Evolutionary conservation across 1,140 invertebrate species (phyloP).

Genomic region (Laodelphax striatellus): DNA sequence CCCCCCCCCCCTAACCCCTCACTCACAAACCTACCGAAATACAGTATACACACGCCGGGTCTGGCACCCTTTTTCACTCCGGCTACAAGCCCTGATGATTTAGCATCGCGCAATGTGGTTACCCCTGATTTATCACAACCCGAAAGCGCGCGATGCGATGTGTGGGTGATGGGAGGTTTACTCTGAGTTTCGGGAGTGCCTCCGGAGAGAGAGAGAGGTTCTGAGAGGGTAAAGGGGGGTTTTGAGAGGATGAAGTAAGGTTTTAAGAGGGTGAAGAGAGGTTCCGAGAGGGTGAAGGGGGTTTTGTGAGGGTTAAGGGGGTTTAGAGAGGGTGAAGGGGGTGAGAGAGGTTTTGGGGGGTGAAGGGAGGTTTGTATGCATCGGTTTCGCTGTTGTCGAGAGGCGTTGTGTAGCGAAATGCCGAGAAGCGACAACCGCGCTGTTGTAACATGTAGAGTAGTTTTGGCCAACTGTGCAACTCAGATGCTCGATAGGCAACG

Average conservation of each 20-base stretch:
- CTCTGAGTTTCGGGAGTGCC: not conserved
- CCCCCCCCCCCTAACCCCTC: conserved; percentile 1
- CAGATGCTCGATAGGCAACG: too few species aligned
- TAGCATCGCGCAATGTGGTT: conserved; percentile 13
- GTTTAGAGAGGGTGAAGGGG: not conserved
- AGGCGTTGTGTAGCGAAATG: not conserved
- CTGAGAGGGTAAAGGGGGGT: not conserved
- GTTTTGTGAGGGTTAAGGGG: not conserved
- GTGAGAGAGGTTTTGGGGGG: not conserved
- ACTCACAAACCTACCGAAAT: not conserved
- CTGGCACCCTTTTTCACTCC: not conserved
- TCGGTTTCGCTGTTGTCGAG: not conserved
- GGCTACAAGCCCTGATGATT: conserved; percentile 8
- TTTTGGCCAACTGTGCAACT: too few species aligned
- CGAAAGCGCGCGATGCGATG: not conserved
- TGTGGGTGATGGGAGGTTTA: not conserved
- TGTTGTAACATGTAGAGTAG: too few species aligned
- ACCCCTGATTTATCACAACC: conserved; percentile 10
- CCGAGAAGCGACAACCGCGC: too few species aligned
- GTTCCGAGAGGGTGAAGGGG: not conserved
- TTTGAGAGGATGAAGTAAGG: not conserved
- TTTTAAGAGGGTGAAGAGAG: not conserved
- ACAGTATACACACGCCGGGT: too few species aligned
- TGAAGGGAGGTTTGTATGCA: not conserved
- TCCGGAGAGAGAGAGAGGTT: not conserved